Evolutionary conservation across 2,888 invertebrate species (phyloP), one percentile per base, ranked within the genome.

Genomic region (Vesta saturnalis): DNA sequence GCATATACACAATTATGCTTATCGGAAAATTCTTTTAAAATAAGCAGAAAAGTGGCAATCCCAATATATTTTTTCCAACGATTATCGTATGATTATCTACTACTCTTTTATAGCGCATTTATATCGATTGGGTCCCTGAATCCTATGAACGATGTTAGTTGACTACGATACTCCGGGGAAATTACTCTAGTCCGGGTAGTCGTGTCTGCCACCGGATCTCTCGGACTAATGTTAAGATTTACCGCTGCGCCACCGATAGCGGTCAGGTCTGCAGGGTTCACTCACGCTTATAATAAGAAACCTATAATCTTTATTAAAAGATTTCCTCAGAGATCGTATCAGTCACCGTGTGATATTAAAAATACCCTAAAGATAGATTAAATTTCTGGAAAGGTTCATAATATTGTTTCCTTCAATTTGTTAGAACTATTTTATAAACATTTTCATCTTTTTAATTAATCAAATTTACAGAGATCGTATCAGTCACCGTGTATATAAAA

Each of bases 121-220:
- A 59, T 76, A 77, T 78, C 76, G 77, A 78, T 77, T 77, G 71
- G 72, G 65, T 70, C 69, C 62, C 60, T n/a, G 73, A 75, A 74
- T 74, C 74, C 69, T 72, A 77, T 77, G 77, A 78, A 74, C 78
- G 76, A 78, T 79, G 76, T 75, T 73, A 75, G 76, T 76, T 76
- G 77, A 77, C 77, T 78, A 79, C 77, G 77, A 78, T 77, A 79
- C 80, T 79, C 80, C 73, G 73, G 80, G 80, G 79, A 80, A 79
- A 79, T 80, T 79, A 76, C 74, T 63, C 64, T 73, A 75, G 76
- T 75, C 76, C 74, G 75, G 77, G 72, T 74, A 72, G 75, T 69
- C 69, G 71, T 69, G 64, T 74, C 75, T 71, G 74, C 75, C 73
- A 75, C 75, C 76, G 75, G 71, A 75, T 74, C 73, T 74, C 67